A percentile compares a stretch with the other conserved stretches of the same genome.
Evolutionary conservation across 2,797 vertebrate species (phyloP).

Genomic region (Brachyalestes nurse): DNA sequence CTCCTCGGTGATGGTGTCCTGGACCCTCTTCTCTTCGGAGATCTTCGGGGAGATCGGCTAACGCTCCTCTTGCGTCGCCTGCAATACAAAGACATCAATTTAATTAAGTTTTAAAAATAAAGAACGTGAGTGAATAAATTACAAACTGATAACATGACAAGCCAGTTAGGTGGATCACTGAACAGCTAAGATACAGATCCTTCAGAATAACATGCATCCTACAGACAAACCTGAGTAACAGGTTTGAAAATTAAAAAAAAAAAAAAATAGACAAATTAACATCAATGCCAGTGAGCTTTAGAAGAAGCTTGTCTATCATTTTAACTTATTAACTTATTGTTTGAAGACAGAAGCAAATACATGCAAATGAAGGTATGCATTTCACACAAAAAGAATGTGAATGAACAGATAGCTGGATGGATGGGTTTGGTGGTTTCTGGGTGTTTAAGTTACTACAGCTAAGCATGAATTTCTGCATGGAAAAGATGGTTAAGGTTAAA

Average conservation of each 20-base stretch:
- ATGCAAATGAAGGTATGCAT: not conserved
- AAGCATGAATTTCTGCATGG: not conserved
- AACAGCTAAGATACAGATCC: not conserved
- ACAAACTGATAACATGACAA: not conserved
- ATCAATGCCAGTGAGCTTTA: not conserved
- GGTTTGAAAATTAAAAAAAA: not conserved
- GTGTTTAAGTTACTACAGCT: not conserved
- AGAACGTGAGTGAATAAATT: not conserved
- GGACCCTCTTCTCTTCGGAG: conserved; percentile 88
- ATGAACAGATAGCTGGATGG: no score
- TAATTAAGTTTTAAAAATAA: not conserved
- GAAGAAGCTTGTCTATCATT: not conserved
- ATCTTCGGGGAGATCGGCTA: conserved; percentile 89
- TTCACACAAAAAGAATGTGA: not conserved
- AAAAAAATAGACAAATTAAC: not conserved
- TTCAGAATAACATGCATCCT: not conserved
- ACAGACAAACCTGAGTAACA: not conserved
- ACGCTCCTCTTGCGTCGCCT: conserved; percentile 86
- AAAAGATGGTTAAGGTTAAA: conserved; percentile 1
- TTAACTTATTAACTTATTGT: no score
- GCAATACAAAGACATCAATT: conserved; percentile 5
- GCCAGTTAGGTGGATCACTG: not conserved
- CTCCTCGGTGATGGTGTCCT: conserved; percentile 91
- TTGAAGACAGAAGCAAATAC: not conserved
- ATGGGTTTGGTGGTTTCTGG: not conserved